Conservation (phyloP, 2,888 invertebrate species). For the Cerceris ruficornis region DNA sequence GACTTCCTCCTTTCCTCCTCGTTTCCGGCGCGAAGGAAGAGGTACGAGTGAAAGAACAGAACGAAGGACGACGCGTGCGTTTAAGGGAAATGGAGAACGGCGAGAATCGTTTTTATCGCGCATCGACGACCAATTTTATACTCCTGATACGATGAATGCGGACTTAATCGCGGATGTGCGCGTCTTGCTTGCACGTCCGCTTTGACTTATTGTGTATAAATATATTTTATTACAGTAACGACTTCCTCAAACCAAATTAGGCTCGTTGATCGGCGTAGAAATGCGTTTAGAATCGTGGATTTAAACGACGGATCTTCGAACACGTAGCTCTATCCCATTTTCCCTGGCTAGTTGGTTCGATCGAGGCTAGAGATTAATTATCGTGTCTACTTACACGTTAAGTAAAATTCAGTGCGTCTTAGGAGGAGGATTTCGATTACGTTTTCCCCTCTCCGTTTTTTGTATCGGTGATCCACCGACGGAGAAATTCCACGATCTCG, state of each 20-base stretch:
- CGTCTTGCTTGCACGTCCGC: conserved; percentile 41
- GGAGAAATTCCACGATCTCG: conserved; percentile 16
- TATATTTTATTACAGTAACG: conserved; percentile 79
- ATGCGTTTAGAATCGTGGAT: conserved; percentile 23
- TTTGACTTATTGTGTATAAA: conserved; percentile 68
- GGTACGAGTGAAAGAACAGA: no score
- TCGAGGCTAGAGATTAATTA: conserved; percentile 54
- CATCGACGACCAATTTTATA: conserved; percentile 75
- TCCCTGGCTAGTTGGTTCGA: conserved; percentile 41
- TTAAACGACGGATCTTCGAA: conserved; percentile 23
- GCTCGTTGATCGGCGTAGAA: conserved; percentile 50
- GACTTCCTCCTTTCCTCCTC: neutral
- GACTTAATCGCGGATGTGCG: conserved; percentile 47
- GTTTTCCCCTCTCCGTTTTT: conserved; percentile 2
- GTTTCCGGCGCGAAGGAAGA: no score
- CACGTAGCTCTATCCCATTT: conserved; percentile 7
- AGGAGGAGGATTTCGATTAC: conserved; percentile 26
- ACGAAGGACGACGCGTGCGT: neutral
- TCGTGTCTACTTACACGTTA: conserved; percentile 59
- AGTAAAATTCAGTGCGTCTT: conserved; percentile 48
- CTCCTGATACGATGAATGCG: conserved; percentile 53
- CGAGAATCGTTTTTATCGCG: conserved; percentile 30
- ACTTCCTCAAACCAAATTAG: conserved; percentile 69
- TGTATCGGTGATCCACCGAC: conserved; percentile 12
- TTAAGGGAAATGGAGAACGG: conserved; percentile 7